Base-by-base conservation (phyloP, 2,113 vertebrate species). In the Erinaceus europaeus region DNA sequence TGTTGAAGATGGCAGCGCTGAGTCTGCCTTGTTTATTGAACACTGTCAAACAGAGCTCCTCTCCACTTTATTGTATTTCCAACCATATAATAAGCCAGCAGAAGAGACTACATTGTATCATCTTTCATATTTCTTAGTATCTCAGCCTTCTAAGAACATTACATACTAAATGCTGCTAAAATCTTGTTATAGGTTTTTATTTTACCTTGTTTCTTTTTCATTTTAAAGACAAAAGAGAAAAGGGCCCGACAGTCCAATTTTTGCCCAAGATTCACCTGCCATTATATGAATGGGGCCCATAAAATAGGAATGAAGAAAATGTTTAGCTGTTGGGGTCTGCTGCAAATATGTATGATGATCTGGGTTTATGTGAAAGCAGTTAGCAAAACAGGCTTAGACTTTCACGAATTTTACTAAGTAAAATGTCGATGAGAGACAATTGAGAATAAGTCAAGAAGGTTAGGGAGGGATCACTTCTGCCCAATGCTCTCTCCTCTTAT, bases 201-300 rank as follows among this genome's bases (percentile, higher is more conserved):
- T 84, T 72, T n/a, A 4, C 20, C 21, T n/a, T n/a, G n/a, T 46
- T 86, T 50, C 64, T 50, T n/a, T 18, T 53, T 87, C 9, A 72
- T 91, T 81, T 86, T 84, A 62, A 91, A 69, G 15, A 86, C 0
- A 72, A n/a, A 79, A 84, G 29, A 82, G 50, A 76, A 83, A 82
- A 44, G 32, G 34, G 64, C 11, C 52, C 81, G 40, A 50, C 4
- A 21, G 84, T 78, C 7, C 46, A 29, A 11, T 87, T 84, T 91
- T 55, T 23, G 53, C 57, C 29, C 32, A 84, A 62, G 14, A 90
- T 34, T 42, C 69, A 62, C 44, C 27, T 53, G 34, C 75, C n/a
- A 42, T 88, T 64, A 40, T 3, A 42, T 67, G 87, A 85, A 67
- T 13, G 55, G 74, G 55, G 69, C 71, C 59, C 74, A 34, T 53